phyloP scores from a whole-genome alignment of 2,113 vertebrate species.

The Misgurnus anguillicaudatus region DNA sequence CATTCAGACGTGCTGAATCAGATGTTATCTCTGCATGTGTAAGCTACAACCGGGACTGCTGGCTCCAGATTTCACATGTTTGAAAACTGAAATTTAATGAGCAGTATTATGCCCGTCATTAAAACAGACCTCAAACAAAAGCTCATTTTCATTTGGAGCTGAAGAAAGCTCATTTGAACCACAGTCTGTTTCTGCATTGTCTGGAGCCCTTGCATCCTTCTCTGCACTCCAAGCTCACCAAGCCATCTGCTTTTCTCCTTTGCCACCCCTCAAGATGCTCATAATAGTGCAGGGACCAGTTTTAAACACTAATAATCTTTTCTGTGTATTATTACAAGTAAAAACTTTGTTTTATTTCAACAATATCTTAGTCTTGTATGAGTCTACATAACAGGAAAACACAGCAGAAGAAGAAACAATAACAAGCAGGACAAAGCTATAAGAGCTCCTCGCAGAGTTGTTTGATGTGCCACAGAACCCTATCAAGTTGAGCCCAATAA shows the following conservation, averaged over 20 bases:
- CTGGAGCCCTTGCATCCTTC: slow-evolving; percentile 21
- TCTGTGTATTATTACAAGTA: background rate
- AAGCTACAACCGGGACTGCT: slow-evolving; percentile 10
- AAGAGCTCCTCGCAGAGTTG: background rate
- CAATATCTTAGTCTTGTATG: slow-evolving; percentile 3
- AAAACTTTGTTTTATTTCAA: background rate
- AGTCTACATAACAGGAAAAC: slow-evolving; percentile 5
- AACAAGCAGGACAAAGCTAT: background rate
- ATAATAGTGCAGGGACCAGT: slow-evolving; percentile 13
- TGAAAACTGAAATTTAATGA: slow-evolving; percentile 30
- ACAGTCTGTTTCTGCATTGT: slow-evolving; percentile 25
- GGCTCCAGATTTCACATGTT: slow-evolving; percentile 5
- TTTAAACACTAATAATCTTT: background rate
- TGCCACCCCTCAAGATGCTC: slow-evolving; percentile 14
- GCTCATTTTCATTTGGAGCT: slow-evolving; percentile 41
- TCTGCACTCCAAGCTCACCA: slow-evolving; percentile 24
- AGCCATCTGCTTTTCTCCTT: slow-evolving; percentile 34
- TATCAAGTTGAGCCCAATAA: slow-evolving; percentile 17
- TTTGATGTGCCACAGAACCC: slow-evolving; percentile 19
- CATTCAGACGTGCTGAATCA: slow-evolving; percentile 28
- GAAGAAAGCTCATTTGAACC: slow-evolving; percentile 24
- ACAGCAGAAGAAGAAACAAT: background rate
- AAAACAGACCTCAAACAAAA: slow-evolving; percentile 27
- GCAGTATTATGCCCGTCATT: slow-evolving; percentile 26
- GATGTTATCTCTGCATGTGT: background rate